These are phyloP conservation scores for Copsychus sechellarum DNA, from an alignment of 2,113 vertebrate genomes.

Conservation along the genomic window DNA sequence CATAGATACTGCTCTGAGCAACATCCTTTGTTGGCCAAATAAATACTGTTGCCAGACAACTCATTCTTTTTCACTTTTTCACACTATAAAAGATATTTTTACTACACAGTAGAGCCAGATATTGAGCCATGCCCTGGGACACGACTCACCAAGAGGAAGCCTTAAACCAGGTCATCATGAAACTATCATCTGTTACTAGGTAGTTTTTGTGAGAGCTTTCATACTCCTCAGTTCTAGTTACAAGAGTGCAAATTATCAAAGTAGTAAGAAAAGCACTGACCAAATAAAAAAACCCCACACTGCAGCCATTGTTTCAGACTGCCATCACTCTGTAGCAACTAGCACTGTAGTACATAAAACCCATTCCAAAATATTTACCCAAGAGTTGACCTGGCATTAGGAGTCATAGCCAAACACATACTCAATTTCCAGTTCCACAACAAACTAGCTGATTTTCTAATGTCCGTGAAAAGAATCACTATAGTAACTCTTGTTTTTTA, in stretches of 20 bases:
- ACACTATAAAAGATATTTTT: not conserved
- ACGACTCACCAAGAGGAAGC: not conserved
- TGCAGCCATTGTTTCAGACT: not conserved
- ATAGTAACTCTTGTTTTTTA: not conserved
- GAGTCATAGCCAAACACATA: not conserved
- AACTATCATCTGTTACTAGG: not conserved
- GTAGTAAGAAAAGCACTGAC: not conserved
- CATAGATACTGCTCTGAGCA: not conserved
- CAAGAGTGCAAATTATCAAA: not conserved
- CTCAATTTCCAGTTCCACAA: not conserved
- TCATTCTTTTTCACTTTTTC: not conserved
- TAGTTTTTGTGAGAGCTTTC: not conserved
- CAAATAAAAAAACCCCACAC: not conserved
- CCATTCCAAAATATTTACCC: not conserved
- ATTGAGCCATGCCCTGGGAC: not conserved
- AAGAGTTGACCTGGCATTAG: not conserved
- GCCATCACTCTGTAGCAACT: not conserved
- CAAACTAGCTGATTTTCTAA: not conserved
- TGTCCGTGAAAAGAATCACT: not conserved
- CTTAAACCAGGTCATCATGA: not conserved
- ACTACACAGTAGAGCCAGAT: not conserved
- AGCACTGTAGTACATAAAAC: not conserved
- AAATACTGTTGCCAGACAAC: not conserved
- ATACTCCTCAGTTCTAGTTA: not conserved
- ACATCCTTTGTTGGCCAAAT: not conserved